Conservation (phyloP, 37 sponge, comb jelly and placozoan species). For the Dysidea cf. avara region DNA sequence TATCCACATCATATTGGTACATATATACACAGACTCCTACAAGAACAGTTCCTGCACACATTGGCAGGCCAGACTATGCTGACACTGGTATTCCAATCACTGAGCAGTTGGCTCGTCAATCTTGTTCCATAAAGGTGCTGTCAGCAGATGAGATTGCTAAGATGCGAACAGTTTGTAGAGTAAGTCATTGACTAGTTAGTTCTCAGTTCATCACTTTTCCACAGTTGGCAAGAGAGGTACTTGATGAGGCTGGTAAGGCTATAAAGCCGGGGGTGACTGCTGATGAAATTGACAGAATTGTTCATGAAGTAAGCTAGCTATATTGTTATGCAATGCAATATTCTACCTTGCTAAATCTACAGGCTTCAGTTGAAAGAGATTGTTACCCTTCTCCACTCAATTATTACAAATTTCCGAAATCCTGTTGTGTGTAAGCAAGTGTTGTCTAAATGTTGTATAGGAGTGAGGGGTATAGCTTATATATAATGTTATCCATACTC, state of each 20-base stretch:
- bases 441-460: too few species aligned
- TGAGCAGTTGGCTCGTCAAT: slow-evolving; percentile 65
- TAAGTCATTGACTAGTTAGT: slow-evolving; percentile 22
- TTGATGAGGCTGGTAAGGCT: slow-evolving; percentile 74
- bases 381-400: slow-evolving; percentile 97
- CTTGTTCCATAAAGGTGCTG: slow-evolving; percentile 61
- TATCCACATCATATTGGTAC: not conserved
- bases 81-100: slow-evolving; percentile 69
- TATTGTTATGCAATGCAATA: not conserved
- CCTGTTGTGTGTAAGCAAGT: slow-evolving; percentile 85
- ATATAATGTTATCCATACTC: too few species aligned
- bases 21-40: slow-evolving; percentile 31
- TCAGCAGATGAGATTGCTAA: slow-evolving; percentile 66
- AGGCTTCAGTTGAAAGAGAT: slow-evolving; percentile 85
- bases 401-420: slow-evolving; percentile 91
- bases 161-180: slow-evolving; percentile 68
- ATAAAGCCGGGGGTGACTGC: slow-evolving; percentile 76
- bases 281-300: slow-evolving; percentile 84
- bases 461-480: too few species aligned
- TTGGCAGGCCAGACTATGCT: slow-evolving; percentile 80
- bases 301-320: slow-evolving; percentile 67
- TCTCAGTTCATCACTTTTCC: slow-evolving; percentile 7
- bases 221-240: slow-evolving; percentile 86
- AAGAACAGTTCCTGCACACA: slow-evolving; percentile 64
- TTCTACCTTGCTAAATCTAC: not conserved